Conservation (phyloP, 2,888 invertebrate genomes). For the Epinotia ramella region DNA sequence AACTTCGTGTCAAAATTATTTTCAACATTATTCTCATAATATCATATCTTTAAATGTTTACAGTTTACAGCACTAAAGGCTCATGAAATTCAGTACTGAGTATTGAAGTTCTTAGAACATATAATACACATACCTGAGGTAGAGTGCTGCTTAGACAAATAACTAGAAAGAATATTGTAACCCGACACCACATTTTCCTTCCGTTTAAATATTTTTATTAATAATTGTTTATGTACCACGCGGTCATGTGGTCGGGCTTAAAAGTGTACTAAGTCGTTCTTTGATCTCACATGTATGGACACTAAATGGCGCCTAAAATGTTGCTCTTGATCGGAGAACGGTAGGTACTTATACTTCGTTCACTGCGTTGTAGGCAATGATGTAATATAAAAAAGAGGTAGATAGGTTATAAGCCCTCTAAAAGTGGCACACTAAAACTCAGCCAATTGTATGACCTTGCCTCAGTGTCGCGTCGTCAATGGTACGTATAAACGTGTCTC, state of each 20-base stretch:
- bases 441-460: too few relatives aligned
- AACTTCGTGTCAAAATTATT: too few relatives aligned
- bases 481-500: too few relatives aligned
- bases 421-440: too few relatives aligned
- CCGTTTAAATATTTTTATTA: conserved; percentile 39
- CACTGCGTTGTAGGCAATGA: too few relatives aligned
- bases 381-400: too few relatives aligned
- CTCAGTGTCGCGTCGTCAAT: too few relatives aligned
- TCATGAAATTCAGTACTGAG: background rate
- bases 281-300: conserved; percentile 70
- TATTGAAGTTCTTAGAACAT: background rate
- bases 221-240: conserved; percentile 34
- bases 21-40: too few relatives aligned
- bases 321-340: conserved; percentile 51
- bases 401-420: too few relatives aligned
- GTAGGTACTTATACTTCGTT: background rate
- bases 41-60: too few relatives aligned
- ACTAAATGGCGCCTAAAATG: conserved; percentile 69
- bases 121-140: conserved; percentile 61
- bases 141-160: conserved; percentile 57
- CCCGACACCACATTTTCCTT: conserved; percentile 62
- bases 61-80: background rate
- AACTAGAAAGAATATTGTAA: conserved; percentile 61
- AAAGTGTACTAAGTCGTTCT: conserved; percentile 68
- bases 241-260: conserved; percentile 66